Conservation (phyloP, 2,797 vertebrate species). For the Manis crassicaudata region DNA sequence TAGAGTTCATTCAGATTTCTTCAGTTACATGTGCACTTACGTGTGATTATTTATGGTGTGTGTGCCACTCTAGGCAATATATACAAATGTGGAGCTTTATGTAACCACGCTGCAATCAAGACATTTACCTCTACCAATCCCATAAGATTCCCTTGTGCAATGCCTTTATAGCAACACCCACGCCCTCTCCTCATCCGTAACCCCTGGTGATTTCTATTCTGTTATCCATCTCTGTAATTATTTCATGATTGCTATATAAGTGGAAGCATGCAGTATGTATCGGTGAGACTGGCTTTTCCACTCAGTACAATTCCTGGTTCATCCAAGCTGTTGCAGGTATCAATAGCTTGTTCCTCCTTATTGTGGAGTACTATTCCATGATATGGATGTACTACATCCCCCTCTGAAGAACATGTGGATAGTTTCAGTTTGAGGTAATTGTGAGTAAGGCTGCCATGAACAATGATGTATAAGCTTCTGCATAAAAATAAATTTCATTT, state of each 20-base stretch:
- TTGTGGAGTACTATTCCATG: neutral
- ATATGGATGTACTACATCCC: too few species aligned
- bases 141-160: too few species aligned
- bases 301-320: neutral
- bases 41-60: neutral
- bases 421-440: neutral
- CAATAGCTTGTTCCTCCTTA: neutral
- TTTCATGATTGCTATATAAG: neutral
- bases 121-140: neutral
- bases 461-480: neutral
- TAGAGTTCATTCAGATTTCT: neutral
- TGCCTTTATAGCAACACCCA: neutral
- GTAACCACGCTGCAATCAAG: neutral
- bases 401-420: neutral
- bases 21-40: neutral
- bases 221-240: neutral
- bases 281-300: neutral
- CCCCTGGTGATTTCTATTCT: neutral
- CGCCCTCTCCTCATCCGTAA: neutral
- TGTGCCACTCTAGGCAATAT: neutral
- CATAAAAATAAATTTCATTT: neutral
- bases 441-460: neutral
- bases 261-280: neutral
- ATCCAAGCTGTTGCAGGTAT: neutral
- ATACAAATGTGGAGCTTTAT: neutral